Conservation (phyloP, 2,797 vertebrate species). For the Enteromius paludinosus region DNA sequence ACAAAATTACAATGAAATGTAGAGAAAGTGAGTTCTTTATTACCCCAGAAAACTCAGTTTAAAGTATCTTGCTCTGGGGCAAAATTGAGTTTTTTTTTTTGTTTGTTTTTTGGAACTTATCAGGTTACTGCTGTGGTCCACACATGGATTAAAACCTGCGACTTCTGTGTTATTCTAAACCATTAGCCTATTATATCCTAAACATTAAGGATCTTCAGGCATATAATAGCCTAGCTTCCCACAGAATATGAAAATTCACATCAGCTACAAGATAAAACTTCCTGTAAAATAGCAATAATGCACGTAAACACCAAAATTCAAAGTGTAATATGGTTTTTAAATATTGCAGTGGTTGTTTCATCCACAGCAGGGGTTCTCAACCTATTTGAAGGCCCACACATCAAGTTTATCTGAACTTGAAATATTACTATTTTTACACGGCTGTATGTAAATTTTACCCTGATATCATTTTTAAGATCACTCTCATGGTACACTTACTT, state of each 20-base stretch:
- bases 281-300: not conserved
- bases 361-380: not conserved
- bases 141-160: slow-evolving; percentile 15
- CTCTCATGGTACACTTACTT: not conserved
- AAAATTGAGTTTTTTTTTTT: not conserved
- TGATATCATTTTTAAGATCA: not conserved
- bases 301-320: not conserved
- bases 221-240: not conserved
- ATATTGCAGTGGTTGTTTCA: not conserved
- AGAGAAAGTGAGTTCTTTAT: not conserved
- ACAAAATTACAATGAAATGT: not conserved
- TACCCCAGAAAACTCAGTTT: not conserved
- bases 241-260: not conserved
- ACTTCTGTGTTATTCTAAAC: slow-evolving; percentile 11
- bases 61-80: not conserved
- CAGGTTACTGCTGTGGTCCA: slow-evolving; percentile 18
- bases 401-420: not conserved
- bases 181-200: not conserved
- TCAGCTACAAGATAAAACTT: not conserved
- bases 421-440: not conserved
- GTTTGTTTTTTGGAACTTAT: not conserved
- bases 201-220: slow-evolving; percentile 16
- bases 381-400: not conserved
- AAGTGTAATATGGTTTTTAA: not conserved
- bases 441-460: not conserved